These are phyloP conservation scores for Sebastes hubbsi DNA, from an alignment of 2,797 vertebrate genomes.

Conservation along the genomic window DNA sequence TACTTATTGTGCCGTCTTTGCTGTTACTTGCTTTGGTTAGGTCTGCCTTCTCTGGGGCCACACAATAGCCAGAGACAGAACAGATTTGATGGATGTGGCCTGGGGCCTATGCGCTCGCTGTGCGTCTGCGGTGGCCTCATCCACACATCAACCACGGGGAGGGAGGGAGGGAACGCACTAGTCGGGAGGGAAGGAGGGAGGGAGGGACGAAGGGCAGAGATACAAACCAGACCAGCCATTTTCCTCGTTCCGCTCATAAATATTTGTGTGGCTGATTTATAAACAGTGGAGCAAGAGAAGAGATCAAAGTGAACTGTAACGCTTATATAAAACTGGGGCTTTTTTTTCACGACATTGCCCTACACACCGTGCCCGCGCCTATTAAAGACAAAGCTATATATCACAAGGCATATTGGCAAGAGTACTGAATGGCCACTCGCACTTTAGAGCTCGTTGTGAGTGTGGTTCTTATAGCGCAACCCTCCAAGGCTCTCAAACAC, in stretches of 20 bases:
- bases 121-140: conserved; percentile 77
- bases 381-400: conserved; percentile 77
- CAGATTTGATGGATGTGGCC: conserved; percentile 82
- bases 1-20: conserved; percentile 22
- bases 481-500: conserved; percentile 54
- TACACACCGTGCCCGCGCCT: conserved; percentile 66
- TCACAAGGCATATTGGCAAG: conserved; percentile 74
- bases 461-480: conserved; percentile 33
- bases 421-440: conserved; percentile 60
- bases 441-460: conserved; percentile 56
- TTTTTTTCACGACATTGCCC: conserved; percentile 67
- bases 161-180: conserved; percentile 37
- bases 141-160: conserved; percentile 67
- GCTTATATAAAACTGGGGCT: conserved; percentile 76
- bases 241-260: conserved; percentile 83
- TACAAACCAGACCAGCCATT: conserved; percentile 85
- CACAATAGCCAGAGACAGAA: conserved; percentile 69
- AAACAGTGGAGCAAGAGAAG: conserved; percentile 78
- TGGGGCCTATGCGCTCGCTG: conserved; percentile 66
- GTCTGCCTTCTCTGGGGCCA: conserved; percentile 51
- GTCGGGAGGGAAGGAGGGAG: background rate
- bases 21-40: conserved; percentile 22
- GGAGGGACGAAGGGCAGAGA: conserved; percentile 64
- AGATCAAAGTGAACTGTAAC: conserved; percentile 83
- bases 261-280: conserved; percentile 87